Base-by-base conservation (phyloP, 2,888 invertebrate species). In the Syrphus vitripennis region DNA sequence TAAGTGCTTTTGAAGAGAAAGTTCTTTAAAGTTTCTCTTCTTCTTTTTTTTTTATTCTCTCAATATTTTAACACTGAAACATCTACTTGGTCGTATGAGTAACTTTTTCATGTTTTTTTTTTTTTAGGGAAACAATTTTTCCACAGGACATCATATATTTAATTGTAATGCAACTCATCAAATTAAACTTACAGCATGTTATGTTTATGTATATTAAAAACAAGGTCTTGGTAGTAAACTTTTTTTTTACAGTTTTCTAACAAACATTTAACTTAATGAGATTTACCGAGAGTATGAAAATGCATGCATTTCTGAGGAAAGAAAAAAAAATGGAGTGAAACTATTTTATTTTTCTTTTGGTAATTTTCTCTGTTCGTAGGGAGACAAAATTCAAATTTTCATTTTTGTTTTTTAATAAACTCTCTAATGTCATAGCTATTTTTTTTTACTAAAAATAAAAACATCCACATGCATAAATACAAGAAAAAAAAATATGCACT, bases 131-230 rank as follows among this genome's bases (percentile, higher is more conserved):
- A 45, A 31, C 7, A 45, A n/a, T n/a, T 45, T 29, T 65, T 45
- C 19, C 31, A 4, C 42, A 45, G 29, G 45, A 65, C 45, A 65
- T 65, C 45, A 59, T 40, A 24, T 24, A 57, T 67, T 67, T 67
- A 67, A 67, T 67, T 67, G 50, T 37, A 24, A 67, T 67, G 50
- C 21, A 48, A 67, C 21, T n/a, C 67, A 67, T 67, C 50, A 50
- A 67, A 50, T 67, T 50, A 67, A 48, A 34, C 21, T 34, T n/a
- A 19, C 6, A 19, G n/a, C 29, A 29, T n/a, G n/a, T 4, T 1
- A n/a, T n/a, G n/a, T n/a, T n/a, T n/a, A 5, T 16, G 5, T 24
- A 24, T 14, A 45, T n/a, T n/a, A n/a, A n/a, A n/a, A n/a, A n/a
- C 42, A 63, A 63, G 63, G 42, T 45, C 48, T 67, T 48, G 48